Base-by-base conservation (phyloP, 2,797 vertebrate genomes). In the Dromococcyx pavoninus region DNA sequence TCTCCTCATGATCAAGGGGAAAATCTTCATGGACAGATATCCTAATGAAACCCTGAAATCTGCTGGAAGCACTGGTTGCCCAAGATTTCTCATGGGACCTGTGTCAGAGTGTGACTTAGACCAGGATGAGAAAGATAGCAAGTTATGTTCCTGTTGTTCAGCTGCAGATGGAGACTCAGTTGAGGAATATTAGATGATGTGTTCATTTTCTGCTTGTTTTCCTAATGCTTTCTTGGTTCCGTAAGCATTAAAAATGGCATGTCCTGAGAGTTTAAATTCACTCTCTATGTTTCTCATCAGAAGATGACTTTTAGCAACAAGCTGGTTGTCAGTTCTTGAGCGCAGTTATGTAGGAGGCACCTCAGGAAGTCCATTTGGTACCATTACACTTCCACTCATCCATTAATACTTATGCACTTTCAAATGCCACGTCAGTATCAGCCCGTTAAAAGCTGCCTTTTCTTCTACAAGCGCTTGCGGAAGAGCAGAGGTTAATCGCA, bases 81-180 rank as follows among this genome's bases (percentile, higher is more conserved):
- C 44, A 78, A 74, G 11, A 0, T 58, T 56, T 56, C 1, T 2
- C 22, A 19, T 2, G 2, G 62, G n/a, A 17, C 19, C 17, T 28
- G 6, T 51, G 19, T 18, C n/a, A n/a, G 24, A 5, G 5, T 28
- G 50, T 33, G 69, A 54, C 11, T 24, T 35, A 16, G 13, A 19
- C 58, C 41, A 3, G 2, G 30, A 19, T 54, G 61, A 41, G 62
- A 54, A 76, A 8, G 32, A 13, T 3, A 2, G 3, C 48, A 9
- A 0, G 0, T 17, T 51, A 57, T 0, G 0, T 3, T 86, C 58
- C 28, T 0, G 0, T 12, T 4, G 0, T 66, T 86, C 43, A 73
- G 25, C 43, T 78, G 44, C 60, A 37, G 11, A 6, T 46, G 7
- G 12, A 72, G 51, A 84, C 8, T n/a, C 17, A 53, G 21, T 3